Conservation (phyloP, 2,113 vertebrate species). For the Dunckerocampus dactyliophorus region DNA sequence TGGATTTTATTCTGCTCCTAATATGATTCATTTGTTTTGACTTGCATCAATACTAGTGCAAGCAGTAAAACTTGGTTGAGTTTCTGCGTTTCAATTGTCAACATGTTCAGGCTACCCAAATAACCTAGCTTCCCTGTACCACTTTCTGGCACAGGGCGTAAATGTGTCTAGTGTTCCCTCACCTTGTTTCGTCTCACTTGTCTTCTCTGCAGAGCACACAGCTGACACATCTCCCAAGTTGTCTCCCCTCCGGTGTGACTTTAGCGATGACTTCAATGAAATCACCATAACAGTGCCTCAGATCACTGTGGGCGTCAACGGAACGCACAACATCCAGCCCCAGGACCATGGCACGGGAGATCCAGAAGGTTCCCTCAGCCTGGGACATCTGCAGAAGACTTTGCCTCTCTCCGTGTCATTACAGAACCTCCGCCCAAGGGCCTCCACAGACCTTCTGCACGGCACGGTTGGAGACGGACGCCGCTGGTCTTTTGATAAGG, state of each 20-base stretch:
- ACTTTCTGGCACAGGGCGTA: no score
- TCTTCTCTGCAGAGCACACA: conserved; percentile 65
- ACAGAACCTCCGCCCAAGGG: conserved; percentile 63
- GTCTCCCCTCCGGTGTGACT: conserved; percentile 78
- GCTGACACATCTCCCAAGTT: conserved; percentile 76
- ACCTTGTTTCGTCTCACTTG: not conserved
- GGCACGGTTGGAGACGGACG: conserved; percentile 52
- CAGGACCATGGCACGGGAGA: conserved; percentile 48
- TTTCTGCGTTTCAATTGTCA: no score
- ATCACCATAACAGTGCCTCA: conserved; percentile 61
- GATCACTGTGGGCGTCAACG: conserved; percentile 83
- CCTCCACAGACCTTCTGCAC: conserved; percentile 45
- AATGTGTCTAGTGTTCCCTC: not conserved
- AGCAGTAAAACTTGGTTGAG: no score
- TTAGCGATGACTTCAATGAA: conserved; percentile 79
- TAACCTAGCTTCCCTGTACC: no score
- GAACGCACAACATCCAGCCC: conserved; percentile 74
- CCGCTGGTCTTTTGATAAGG: conserved; percentile 74
- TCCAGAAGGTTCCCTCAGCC: conserved; percentile 38
- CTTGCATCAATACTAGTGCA: no score
- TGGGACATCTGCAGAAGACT: conserved; percentile 63
- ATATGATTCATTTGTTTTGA: no score
- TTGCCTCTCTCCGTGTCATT: conserved; percentile 70
- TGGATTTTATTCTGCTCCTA: no score
- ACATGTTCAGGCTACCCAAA: no score